phyloP scores from a whole-genome alignment of 2,797 vertebrate species.

The Sebastes cheni region DNA sequence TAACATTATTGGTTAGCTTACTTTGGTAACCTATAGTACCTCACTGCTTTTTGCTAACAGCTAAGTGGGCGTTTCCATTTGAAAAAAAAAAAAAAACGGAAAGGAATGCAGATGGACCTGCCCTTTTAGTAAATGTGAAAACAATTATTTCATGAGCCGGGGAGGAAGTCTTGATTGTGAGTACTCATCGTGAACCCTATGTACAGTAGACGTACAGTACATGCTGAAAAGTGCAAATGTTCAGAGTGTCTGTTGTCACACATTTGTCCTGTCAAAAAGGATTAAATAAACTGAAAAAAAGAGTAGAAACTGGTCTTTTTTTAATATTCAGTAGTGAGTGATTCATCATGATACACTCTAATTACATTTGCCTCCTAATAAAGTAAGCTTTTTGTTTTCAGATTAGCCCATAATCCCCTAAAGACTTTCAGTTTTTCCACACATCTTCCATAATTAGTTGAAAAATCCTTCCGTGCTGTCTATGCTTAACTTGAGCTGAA shows the following conservation, averaged over 20 bases:
- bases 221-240: background rate
- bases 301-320: background rate
- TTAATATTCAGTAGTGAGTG: background rate
- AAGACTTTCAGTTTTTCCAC: conserved; percentile 44
- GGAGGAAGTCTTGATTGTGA: background rate
- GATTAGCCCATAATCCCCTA: conserved; percentile 62
- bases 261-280: background rate
- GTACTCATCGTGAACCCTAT: background rate
- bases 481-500: conserved; percentile 38
- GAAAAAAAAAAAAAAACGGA: no score
- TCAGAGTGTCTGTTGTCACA: background rate
- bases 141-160: background rate
- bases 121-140: no score
- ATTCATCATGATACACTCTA: conserved; percentile 42
- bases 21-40: no score
- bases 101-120: no score
- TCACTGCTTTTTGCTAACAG: no score
- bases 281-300: background rate
- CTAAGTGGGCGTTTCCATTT: no score
- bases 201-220: background rate
- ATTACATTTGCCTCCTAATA: conserved; percentile 59
- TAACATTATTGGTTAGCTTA: no score
- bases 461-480: conserved; percentile 43
- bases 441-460: conserved; percentile 51
- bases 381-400: conserved; percentile 59